Conservation (phyloP, 2,113 vertebrate genomes). For the Harpagus bidentatus region DNA sequence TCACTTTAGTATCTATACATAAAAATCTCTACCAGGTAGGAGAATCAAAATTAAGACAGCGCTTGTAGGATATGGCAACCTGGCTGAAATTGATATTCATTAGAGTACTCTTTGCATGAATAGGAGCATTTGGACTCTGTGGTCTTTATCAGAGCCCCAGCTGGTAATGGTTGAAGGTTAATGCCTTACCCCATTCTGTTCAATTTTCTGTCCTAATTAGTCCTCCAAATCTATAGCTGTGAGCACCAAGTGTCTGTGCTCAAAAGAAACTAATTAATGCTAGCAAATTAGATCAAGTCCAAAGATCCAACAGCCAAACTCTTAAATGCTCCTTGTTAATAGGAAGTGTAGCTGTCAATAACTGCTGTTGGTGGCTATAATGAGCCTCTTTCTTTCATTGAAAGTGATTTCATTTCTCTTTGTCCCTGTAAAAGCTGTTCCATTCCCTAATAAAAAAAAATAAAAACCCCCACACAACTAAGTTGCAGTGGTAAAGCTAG, state of each 20-base stretch:
- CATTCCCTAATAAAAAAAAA: conserved; percentile 61
- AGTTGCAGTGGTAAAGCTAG: conserved; percentile 64
- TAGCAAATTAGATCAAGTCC: conserved; percentile 95
- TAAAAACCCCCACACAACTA: conserved; percentile 27
- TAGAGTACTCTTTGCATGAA: conserved; percentile 82
- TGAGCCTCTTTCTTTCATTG: conserved; percentile 84
- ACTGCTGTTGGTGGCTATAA: conserved; percentile 86
- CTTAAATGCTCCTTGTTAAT: conserved; percentile 87
- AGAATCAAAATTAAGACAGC: conserved; percentile 52
- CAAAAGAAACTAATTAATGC: conserved; percentile 93
- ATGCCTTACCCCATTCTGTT: conserved; percentile 84
- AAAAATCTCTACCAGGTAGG: conserved; percentile 53
- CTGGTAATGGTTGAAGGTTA: conserved; percentile 89
- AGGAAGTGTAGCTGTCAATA: conserved; percentile 87
- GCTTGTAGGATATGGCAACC: conserved; percentile 67
- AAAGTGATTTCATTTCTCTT: conserved; percentile 94
- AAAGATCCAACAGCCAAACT: conserved; percentile 88
- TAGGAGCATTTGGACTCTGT: conserved; percentile 85
- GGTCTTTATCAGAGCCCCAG: conserved; percentile 89
- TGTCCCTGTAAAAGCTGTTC: conserved; percentile 80
- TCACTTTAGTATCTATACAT: neutral
- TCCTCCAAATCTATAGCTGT: conserved; percentile 86
- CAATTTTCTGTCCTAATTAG: conserved; percentile 89
- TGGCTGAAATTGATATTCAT: conserved; percentile 83
- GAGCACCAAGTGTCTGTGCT: conserved; percentile 87